Conservation (phyloP, 2,888 invertebrate species). For the Platycheirus albimanus region DNA sequence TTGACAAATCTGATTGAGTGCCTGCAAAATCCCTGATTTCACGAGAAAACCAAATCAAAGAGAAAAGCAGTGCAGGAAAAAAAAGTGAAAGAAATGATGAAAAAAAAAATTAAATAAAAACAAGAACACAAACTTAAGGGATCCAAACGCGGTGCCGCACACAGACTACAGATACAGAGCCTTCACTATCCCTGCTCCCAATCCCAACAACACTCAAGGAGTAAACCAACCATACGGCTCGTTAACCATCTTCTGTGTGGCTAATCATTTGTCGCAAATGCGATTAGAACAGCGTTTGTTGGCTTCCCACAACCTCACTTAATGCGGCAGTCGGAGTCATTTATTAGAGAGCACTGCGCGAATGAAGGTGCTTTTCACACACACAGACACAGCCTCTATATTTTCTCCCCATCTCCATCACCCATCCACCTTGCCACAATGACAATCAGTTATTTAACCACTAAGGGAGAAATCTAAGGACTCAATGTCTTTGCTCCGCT, state of each 20-base stretch:
- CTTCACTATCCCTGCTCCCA: slow-evolving; percentile 37
- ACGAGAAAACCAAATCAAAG: slow-evolving; percentile 47
- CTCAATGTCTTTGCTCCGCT: slow-evolving; percentile 66
- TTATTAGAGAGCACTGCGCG: slow-evolving; percentile 57
- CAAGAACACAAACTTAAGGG: slow-evolving; percentile 46
- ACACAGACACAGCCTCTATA: no score
- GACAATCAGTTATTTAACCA: slow-evolving; percentile 74
- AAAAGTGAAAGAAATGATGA: slow-evolving; percentile 8
- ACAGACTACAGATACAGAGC: no score
- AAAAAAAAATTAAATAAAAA: slow-evolving; percentile 27
- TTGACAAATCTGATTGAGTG: slow-evolving; percentile 74
- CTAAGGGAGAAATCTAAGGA: slow-evolving; percentile 62
- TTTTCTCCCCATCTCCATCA: no score
- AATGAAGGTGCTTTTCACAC: slow-evolving; percentile 24
- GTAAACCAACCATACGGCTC: slow-evolving; percentile 75
- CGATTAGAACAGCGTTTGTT: slow-evolving; percentile 75
- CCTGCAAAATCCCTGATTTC: slow-evolving; percentile 61
- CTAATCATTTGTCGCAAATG: slow-evolving; percentile 76
- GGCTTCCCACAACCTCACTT: slow-evolving; percentile 75
- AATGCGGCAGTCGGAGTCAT: slow-evolving; percentile 72
- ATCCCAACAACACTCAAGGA: slow-evolving; percentile 67
- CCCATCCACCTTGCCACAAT: slow-evolving; percentile 33
- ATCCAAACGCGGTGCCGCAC: slow-evolving; percentile 36
- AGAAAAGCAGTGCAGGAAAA: no score
- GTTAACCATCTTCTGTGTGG: slow-evolving; percentile 76